A percentile compares a stretch with the other conserved stretches of the same genome.
phyloP scores from a whole-genome alignment of 35 echinoderm and acorn worm genomes.

The Stichopus chloronotus region DNA sequence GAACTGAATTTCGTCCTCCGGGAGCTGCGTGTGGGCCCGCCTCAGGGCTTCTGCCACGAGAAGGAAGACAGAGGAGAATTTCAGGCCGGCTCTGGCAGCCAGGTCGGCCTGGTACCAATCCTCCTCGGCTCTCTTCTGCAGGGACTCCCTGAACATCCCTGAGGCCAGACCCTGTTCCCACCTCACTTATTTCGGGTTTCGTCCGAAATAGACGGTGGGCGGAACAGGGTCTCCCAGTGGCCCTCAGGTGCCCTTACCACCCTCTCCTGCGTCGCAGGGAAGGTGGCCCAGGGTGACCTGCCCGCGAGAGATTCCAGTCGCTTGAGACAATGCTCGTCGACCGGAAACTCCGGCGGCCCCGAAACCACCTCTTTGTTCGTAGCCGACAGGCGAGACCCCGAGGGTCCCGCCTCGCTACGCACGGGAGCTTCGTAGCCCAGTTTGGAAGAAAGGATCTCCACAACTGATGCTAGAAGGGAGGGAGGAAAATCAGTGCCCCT shows the following conservation, averaged over 20 bases:
- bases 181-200: slow-evolving; percentile 3
- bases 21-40: background rate
- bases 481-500: too few species aligned
- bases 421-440: too few species aligned
- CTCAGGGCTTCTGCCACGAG: background rate
- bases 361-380: background rate
- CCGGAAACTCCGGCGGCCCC: background rate
- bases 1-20: background rate
- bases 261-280: background rate
- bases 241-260: background rate
- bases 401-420: background rate
- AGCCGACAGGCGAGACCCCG: background rate
- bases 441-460: too few species aligned
- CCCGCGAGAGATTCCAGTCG: background rate
- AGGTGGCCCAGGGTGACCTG: background rate
- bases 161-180: background rate
- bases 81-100: background rate
- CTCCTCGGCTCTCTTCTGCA: background rate
- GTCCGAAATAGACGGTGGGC: background rate
- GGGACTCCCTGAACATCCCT: background rate
- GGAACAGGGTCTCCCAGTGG: background rate
- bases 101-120: slow-evolving; percentile 21
- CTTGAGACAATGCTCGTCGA: background rate
- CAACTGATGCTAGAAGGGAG: too few species aligned
- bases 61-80: slow-evolving; percentile 8